Evolutionary conservation across 2,888 invertebrate species (phyloP).

Genomic region (Drosophila mettleri): DNA sequence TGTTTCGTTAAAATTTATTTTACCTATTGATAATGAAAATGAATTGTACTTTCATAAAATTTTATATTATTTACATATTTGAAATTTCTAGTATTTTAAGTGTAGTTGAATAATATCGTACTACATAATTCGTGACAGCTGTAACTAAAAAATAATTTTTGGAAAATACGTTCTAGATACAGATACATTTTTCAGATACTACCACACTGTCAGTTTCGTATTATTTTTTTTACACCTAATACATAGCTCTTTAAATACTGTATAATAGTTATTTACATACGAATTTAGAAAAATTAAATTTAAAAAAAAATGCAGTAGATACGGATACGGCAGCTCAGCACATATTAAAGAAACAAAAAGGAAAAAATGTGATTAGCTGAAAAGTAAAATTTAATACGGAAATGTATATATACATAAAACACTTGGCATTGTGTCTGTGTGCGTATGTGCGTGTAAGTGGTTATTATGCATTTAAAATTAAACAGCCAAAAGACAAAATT

Average conservation of each 20-base stretch:
- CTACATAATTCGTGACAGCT: background rate
- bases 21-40: background rate
- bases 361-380: slow-evolving; percentile 28
- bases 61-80: background rate
- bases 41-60: background rate
- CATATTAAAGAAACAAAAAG: slow-evolving; percentile 1
- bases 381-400: slow-evolving; percentile 16
- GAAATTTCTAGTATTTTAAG: background rate
- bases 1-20: background rate
- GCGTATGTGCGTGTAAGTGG: slow-evolving; percentile 29
- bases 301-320: slow-evolving; percentile 10
- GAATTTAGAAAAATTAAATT: slow-evolving; percentile 9
- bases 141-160: slow-evolving; percentile 29
- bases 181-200: slow-evolving; percentile 39
- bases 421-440: slow-evolving; percentile 24
- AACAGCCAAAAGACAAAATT: background rate
- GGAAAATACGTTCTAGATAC: slow-evolving; percentile 22
- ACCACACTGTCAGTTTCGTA: slow-evolving; percentile 52
- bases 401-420: slow-evolving; percentile 43
- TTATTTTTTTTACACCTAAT: slow-evolving; percentile 53
- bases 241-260: slow-evolving; percentile 44
- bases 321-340: background rate
- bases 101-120: background rate
- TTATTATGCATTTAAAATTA: slow-evolving; percentile 18
- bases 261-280: slow-evolving; percentile 24